phyloP scores from a whole-genome alignment of 2,888 invertebrate genomes.

The Clunio marinus region DNA sequence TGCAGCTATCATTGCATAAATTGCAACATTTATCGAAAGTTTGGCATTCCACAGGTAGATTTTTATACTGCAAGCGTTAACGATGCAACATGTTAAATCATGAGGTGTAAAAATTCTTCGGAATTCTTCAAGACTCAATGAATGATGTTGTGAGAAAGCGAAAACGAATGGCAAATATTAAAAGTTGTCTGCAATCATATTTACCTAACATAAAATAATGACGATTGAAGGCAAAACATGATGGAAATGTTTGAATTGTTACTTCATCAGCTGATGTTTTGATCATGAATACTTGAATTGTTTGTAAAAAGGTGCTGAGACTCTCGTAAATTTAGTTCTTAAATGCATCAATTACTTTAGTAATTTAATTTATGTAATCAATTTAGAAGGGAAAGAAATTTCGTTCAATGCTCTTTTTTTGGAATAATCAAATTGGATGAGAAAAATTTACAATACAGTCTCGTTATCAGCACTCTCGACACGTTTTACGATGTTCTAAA shows the following conservation, averaged over 20 bases:
- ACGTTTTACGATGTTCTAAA: conserved; percentile 18
- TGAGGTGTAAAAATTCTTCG: conserved; percentile 34
- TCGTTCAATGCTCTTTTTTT: neutral
- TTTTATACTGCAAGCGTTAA: conserved; percentile 9
- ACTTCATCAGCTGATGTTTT: neutral
- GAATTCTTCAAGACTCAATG: conserved; percentile 18
- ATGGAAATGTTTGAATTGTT: neutral
- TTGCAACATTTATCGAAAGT: neutral
- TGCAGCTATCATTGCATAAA: conserved; percentile 23
- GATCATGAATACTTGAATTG: neutral
- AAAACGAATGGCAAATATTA: conserved; percentile 10
- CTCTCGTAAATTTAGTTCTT: too few species aligned
- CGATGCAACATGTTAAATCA: conserved; percentile 33
- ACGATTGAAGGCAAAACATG: neutral
- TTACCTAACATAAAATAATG: neutral
- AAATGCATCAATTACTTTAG: neutral
- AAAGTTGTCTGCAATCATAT: neutral
- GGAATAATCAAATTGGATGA: neutral
- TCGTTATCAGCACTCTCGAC: conserved; percentile 20
- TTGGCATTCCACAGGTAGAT: conserved; percentile 17
- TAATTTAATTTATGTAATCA: conserved; percentile 22
- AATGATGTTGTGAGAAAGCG: conserved; percentile 6
- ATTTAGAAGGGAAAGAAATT: neutral
- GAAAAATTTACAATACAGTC: neutral
- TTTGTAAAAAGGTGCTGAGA: too few species aligned